Conservation (phyloP, 2,113 vertebrate species). For the Rhagologus leucostigma region DNA sequence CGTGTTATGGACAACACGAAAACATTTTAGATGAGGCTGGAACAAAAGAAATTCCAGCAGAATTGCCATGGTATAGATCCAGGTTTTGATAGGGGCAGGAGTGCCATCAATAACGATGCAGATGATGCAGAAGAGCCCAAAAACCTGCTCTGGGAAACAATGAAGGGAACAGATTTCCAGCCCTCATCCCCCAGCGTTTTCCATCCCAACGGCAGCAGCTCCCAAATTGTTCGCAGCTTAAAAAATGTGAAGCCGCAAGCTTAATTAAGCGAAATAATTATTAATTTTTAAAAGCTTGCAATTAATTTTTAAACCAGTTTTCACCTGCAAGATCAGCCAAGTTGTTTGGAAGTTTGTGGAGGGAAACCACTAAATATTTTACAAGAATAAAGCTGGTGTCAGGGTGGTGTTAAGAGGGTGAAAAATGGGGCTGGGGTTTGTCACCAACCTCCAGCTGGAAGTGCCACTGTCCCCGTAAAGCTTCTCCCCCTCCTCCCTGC, state of each 20-base stretch:
- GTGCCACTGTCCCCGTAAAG: background rate
- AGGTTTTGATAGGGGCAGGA: background rate
- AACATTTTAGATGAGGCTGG: background rate
- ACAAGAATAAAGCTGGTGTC: background rate
- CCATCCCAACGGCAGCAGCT: background rate
- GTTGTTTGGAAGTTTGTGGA: background rate
- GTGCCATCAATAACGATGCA: background rate
- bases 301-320: slow-evolving; percentile 55
- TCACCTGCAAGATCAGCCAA: background rate
- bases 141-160: background rate
- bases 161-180: background rate
- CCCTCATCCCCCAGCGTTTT: background rate
- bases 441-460: background rate
- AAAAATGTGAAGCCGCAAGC: background rate
- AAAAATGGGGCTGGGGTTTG: background rate
- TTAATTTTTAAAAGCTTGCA: slow-evolving; percentile 53
- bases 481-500: background rate
- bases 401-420: rapidly evolving
- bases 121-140: background rate
- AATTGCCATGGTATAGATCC: background rate
- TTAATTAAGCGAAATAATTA: slow-evolving; percentile 57
- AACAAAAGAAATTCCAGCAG: slow-evolving; percentile 2
- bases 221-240: background rate
- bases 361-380: slow-evolving; percentile 29
- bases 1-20: background rate